Percentiles rank a stretch among this genome's conserved stretches.
These are phyloP conservation scores for Lota lota DNA, from an alignment of 2,113 vertebrate species.

Conservation along the genomic window DNA sequence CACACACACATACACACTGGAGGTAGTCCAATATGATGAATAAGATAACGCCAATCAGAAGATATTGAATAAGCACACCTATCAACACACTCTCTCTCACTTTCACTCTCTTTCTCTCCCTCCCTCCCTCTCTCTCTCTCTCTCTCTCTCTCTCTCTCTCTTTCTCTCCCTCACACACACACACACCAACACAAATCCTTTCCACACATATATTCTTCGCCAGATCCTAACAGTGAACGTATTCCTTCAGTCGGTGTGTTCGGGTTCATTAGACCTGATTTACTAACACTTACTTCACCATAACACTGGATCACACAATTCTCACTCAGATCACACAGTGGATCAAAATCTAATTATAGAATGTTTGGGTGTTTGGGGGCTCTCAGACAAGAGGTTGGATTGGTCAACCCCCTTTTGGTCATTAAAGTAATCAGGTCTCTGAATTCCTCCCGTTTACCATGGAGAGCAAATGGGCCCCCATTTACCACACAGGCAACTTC, in stretches of 20 bases:
- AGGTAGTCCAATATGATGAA: constrained; percentile 34
- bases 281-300: constrained; percentile 24
- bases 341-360: too few relatives aligned
- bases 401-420: constrained; percentile 27
- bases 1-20: constrained; percentile 28
- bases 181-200: constrained; percentile 3
- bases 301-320: constrained; percentile 10
- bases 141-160: too few relatives aligned
- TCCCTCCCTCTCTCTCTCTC: too few relatives aligned
- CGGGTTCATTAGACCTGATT: too few relatives aligned
- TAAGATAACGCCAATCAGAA: constrained; percentile 63
- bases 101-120: too few relatives aligned
- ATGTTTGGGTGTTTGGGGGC: constrained; percentile 1
- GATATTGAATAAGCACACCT: constrained; percentile 19
- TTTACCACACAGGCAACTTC: constrained; percentile 49
- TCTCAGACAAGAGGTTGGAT: constrained; percentile 21
- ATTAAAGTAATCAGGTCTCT: constrained; percentile 42
- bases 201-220: neutral
- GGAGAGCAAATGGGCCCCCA: constrained; percentile 51
- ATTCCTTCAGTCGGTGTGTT: too few relatives aligned
- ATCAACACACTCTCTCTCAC: neutral
- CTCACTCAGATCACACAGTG: too few relatives aligned
- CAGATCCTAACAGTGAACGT: too few relatives aligned
- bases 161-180: neutral
- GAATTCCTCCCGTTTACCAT: constrained; percentile 49